Conservation (phyloP, 2,113 vertebrate genomes). For the Phylloscopus trochiloides region DNA sequence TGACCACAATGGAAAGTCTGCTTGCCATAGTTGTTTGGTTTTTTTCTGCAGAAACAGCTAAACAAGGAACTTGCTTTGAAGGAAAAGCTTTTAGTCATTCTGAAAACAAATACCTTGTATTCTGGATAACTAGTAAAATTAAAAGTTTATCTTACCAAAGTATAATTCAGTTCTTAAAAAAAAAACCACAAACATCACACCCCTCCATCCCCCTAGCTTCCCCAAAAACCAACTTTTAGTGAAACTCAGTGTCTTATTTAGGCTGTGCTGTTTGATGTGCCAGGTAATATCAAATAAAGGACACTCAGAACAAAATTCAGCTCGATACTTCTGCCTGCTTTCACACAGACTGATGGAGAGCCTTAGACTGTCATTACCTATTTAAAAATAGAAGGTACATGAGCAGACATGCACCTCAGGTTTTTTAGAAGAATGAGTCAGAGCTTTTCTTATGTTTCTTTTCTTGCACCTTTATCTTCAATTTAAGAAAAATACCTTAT, state of each 20-base stretch:
- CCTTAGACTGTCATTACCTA: neutral
- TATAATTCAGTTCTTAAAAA: neutral
- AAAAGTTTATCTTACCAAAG: neutral
- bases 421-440: constrained; percentile 34
- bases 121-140: neutral
- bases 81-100: neutral
- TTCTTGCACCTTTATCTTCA: neutral
- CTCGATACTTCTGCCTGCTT: neutral
- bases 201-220: rapidly evolving
- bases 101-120: neutral
- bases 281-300: neutral
- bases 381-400: constrained; percentile 22
- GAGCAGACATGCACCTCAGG: constrained; percentile 18
- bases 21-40: neutral
- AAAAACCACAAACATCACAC: neutral
- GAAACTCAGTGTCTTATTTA: neutral
- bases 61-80: neutral
- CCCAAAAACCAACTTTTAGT: neutral
- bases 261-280: neutral
- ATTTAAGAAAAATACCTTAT: neutral
- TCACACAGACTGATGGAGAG: neutral
- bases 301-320: neutral
- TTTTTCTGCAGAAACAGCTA: neutral
- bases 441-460: neutral
- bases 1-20: neutral